A percentile compares a stretch with the other conserved stretches of the same genome.
Evolutionary conservation across 2,113 vertebrate species (phyloP).

Genomic region (Anarhynchus alexandrinus): DNA sequence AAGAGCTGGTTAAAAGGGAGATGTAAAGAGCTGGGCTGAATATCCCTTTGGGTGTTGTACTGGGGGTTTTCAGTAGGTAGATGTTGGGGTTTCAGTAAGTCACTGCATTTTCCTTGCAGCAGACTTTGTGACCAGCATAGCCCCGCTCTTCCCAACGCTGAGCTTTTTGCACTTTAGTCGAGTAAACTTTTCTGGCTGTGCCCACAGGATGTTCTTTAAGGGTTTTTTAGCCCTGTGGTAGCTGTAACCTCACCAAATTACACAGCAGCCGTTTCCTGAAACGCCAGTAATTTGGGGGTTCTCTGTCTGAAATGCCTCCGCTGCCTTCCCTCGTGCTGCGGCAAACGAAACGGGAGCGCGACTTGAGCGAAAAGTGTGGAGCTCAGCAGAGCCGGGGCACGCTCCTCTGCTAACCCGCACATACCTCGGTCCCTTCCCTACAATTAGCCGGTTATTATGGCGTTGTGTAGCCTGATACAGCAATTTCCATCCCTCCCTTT

Average conservation of each 20-base stretch:
- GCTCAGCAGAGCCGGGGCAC: not conserved
- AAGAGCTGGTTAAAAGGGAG: not conserved
- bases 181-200: not conserved
- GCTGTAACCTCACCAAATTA: not conserved
- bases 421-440: not conserved
- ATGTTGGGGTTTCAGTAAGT: not conserved
- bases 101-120: not conserved
- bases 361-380: not conserved
- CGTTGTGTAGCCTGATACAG: not conserved
- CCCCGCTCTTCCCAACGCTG: not conserved
- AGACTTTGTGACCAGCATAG: rapidly evolving
- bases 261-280: not conserved
- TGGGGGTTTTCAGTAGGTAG: not conserved
- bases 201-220: not conserved
- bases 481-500: not conserved
- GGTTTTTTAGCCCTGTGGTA: not conserved
- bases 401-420: not conserved
- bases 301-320: not conserved
- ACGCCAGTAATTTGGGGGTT: not conserved
- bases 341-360: not conserved
- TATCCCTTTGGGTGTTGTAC: not conserved
- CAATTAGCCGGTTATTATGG: not conserved
- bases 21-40: not conserved
- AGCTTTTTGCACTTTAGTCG: not conserved
- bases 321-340: not conserved